Evolutionary conservation across 2,113 vertebrate genomes (phyloP).

Genomic region (Pristiophorus japonicus): DNA sequence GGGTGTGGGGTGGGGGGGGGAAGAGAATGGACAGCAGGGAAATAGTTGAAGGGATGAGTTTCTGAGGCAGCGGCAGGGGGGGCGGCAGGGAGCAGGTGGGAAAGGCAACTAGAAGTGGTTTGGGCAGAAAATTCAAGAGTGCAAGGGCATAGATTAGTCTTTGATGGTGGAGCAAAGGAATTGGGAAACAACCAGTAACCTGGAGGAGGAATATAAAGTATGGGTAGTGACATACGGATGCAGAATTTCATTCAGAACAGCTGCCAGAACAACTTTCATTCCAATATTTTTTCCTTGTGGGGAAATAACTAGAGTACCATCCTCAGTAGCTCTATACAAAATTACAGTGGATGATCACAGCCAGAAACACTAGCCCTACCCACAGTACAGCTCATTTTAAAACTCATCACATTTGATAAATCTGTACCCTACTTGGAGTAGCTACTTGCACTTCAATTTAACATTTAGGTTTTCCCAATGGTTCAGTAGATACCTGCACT

Average conservation of each 20-base stretch:
- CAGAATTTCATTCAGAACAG: not conserved
- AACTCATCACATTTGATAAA: not conserved
- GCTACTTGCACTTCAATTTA: not conserved
- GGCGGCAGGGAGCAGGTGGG: not conserved
- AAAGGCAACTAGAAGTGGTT: not conserved
- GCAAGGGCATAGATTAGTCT: not conserved
- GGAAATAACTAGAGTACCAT: not conserved
- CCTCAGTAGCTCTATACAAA: not conserved
- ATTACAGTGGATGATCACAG: not conserved
- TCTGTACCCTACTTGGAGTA: not conserved
- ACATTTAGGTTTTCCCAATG: not conserved
- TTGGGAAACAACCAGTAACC: not conserved
- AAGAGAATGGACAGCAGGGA: not conserved
- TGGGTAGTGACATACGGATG: not conserved
- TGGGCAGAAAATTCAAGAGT: not conserved
- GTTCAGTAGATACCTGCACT: not conserved
- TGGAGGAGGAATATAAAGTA: not conserved
- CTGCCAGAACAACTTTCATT: not conserved
- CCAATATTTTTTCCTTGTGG: not conserved
- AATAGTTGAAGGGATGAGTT: not conserved
- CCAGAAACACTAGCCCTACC: not conserved
- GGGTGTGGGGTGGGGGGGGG: not conserved
- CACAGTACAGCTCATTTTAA: not conserved
- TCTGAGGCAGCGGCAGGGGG: no score
- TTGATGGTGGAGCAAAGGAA: not conserved